These are phyloP conservation scores for Drosophila guanche DNA, from an alignment of 1,140 invertebrate genomes.

Conservation along the genomic window DNA sequence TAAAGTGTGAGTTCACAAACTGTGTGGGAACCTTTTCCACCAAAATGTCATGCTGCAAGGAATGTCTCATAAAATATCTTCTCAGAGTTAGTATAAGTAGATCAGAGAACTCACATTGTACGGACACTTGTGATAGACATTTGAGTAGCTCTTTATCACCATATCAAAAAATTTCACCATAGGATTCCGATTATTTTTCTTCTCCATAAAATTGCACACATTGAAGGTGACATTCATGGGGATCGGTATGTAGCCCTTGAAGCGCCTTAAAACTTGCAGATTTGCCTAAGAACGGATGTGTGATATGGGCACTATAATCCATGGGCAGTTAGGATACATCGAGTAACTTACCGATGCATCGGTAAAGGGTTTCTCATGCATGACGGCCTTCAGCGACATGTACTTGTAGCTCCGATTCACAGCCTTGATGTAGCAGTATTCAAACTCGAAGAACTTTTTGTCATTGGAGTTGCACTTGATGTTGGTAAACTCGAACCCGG, in stretches of 20 bases:
- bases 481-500: constrained; percentile 24
- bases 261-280: constrained; percentile 15
- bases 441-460: neutral
- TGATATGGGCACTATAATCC: no score
- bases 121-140: constrained; percentile 21
- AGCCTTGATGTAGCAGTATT: constrained; percentile 30
- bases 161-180: constrained; percentile 3
- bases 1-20: constrained; percentile 15
- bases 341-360: neutral
- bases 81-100: no score
- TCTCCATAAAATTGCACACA: constrained; percentile 10
- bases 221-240: constrained; percentile 22
- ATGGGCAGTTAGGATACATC: no score
- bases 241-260: constrained; percentile 11
- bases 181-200: constrained; percentile 2
- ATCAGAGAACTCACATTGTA: constrained; percentile 6
- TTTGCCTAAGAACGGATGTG: constrained; percentile 1
- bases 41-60: constrained; percentile 16
- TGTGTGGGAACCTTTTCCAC: constrained; percentile 14
- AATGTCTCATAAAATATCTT: no score
- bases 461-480: constrained; percentile 16
- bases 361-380: neutral
- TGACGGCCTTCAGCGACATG: constrained; percentile 13
- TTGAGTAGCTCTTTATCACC: constrained; percentile 1
- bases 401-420: constrained; percentile 36